Evolutionary conservation across 2,113 vertebrate species (phyloP), one percentile per base, ranked within the genome.

Genomic region (Raphicerus campestris): DNA sequence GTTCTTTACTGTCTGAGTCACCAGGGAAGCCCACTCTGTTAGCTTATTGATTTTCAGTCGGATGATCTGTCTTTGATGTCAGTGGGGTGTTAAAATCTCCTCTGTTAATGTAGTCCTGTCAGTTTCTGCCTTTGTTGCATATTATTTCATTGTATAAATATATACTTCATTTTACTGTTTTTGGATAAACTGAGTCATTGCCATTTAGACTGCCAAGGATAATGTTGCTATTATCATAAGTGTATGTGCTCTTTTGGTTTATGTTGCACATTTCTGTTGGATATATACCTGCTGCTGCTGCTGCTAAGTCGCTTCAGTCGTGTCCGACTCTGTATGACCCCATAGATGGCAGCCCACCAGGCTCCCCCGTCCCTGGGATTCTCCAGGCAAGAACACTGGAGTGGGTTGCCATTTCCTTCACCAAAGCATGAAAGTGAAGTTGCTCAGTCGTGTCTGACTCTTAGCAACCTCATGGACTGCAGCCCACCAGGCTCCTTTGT

Each of bases 71-170:
- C 77, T 32, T 51, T 51, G 28, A 80, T 32, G 16, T 80, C 77
- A 51, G 9, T 49, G 77, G 28, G 15, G 47, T 20, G 28, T 80
- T 51, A 80, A 80, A 80, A 19, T 32, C 17, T 32, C 28, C 45
- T 32, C 9, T 49, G 77, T 51, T 80, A 51, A 19, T 49, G 45
- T 78, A 78, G 30, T 32, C 15, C 45, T 30, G 45, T 80, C 45
- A 80, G 16, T 51, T 51, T 32, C 47, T 80, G 30, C 77, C 77
- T 80, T 51, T 80, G 16, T 30, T 84, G 28, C 17, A 16, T 30
- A 49, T 94, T 78, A 81, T 94, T 91, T 84, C 30, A 32, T 96
- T 84, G 7, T 61, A 80, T 42, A 96, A 85, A n/a, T 56, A 80
- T 47, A 60, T 80, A 80, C 19, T 63, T 55, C 35, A 58, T 55